Evolutionary conservation across 92 coral and sea anemone genomes (phyloP).

Genomic region (Heliopora coerulea): DNA sequence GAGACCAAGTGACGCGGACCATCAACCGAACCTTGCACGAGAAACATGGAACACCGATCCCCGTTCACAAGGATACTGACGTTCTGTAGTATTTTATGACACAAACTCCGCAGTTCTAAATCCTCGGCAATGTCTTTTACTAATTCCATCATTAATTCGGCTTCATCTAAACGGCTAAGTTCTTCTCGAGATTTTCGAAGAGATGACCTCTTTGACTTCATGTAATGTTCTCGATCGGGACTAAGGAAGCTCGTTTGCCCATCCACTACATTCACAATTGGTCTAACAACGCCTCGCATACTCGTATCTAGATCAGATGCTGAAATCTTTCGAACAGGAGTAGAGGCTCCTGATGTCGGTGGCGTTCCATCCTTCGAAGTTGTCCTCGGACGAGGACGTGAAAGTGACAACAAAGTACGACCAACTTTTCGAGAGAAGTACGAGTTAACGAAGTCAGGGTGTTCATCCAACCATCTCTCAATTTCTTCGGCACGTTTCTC

Average conservation of each 20-base stretch:
- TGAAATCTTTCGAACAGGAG: constrained; percentile 98
- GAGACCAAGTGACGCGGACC: constrained; percentile 96
- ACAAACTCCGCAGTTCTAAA: constrained; percentile 88
- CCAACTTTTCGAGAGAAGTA: constrained; percentile 96
- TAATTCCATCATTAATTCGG: constrained; percentile 95
- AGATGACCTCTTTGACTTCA: constrained; percentile 65
- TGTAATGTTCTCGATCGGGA: constrained; percentile 66
- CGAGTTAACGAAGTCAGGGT: constrained; percentile 98
- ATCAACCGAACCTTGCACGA: constrained; percentile 89
- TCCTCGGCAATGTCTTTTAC: constrained; percentile 97
- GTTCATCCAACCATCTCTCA: constrained; percentile 95
- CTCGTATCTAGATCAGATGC: constrained; percentile 96
- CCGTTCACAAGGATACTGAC: constrained; percentile 96
- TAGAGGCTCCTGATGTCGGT: constrained; percentile 96
- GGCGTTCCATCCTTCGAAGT: constrained; percentile 94
- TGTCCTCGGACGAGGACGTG: constrained; percentile 77
- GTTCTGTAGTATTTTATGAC: constrained; percentile 98
- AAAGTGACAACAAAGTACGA: constrained; percentile 80
- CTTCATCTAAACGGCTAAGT: constrained; percentile 94
- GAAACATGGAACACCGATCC: constrained; percentile 97
- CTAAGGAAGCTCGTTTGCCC: constrained; percentile 97
- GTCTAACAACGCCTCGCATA: constrained; percentile 88
- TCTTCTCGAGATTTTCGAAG: constrained; percentile 94
- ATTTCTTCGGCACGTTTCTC: constrained; percentile 70
- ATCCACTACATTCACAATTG: constrained; percentile 89